Percentiles rank a stretch among this genome's conserved stretches.
phyloP scores from a whole-genome alignment of 2,113 vertebrate genomes.

The Lutjanus erythropterus region DNA sequence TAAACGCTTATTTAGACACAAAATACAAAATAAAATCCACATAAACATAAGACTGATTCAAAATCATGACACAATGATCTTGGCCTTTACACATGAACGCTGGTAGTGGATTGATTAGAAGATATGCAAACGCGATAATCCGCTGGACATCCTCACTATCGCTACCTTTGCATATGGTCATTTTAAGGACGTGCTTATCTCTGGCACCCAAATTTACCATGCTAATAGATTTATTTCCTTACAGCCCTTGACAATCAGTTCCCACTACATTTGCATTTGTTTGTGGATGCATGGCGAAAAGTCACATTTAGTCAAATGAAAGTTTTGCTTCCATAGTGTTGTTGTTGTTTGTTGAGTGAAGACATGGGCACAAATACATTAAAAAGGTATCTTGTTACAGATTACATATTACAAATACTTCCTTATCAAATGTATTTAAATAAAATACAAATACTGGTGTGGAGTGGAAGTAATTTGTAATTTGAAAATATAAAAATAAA shows the following conservation, averaged over 20 bases:
- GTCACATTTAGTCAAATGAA: conserved; percentile 15
- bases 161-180: conserved; percentile 80
- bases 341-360: neutral
- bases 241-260: conserved; percentile 42
- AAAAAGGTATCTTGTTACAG: too few species aligned
- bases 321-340: neutral
- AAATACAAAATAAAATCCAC: neutral
- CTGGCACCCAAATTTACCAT: conserved; percentile 42
- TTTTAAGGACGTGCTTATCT: conserved; percentile 84
- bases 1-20: neutral
- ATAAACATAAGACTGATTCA: conserved; percentile 32
- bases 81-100: conserved; percentile 55
- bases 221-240: conserved; percentile 72
- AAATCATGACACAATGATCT: conserved; percentile 62
- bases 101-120: conserved; percentile 71
- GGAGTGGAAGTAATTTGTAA: too few species aligned
- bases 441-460: too few species aligned
- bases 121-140: conserved; percentile 82
- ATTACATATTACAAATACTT: too few species aligned
- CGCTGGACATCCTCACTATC: conserved; percentile 74
- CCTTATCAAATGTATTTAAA: too few species aligned
- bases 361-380: too few species aligned
- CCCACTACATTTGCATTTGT: conserved; percentile 56
- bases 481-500: too few species aligned
- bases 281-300: conserved; percentile 23